These are phyloP conservation scores for Drosophila nigricruria DNA, from an alignment of 2,888 invertebrate species.

Conservation along the genomic window DNA sequence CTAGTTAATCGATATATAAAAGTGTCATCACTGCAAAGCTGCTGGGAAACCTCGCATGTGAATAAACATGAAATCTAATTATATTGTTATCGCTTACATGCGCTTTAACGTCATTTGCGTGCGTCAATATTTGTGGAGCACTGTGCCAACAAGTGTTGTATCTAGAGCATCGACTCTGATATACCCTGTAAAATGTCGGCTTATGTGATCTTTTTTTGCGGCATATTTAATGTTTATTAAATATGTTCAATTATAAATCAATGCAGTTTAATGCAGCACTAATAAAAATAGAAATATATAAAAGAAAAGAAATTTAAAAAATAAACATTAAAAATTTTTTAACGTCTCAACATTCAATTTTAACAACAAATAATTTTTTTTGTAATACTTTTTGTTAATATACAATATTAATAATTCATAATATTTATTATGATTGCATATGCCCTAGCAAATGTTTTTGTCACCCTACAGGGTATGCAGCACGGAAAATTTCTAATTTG, in stretches of 20 bases:
- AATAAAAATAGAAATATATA: too few relatives aligned
- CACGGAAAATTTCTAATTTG: slow-evolving; percentile 40
- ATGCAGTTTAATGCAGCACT: neutral
- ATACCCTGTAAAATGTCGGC: neutral
- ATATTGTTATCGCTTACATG: slow-evolving; percentile 5
- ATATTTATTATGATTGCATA: neutral
- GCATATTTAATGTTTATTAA: neutral
- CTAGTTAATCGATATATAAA: neutral
- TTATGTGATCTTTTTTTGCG: neutral
- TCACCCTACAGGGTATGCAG: slow-evolving; percentile 19
- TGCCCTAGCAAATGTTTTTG: neutral
- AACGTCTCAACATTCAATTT: too few relatives aligned
- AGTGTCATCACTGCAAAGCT: neutral
- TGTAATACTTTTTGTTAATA: too few relatives aligned
- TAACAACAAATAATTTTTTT: too few relatives aligned
- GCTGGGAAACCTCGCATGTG: neutral
- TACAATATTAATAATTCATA: too few relatives aligned
- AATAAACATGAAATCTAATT: neutral
- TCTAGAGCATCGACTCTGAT: neutral
- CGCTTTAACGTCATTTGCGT: neutral
- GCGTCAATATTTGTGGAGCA: neutral
- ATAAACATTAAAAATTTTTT: too few relatives aligned
- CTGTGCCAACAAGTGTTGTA: slow-evolving; percentile 1
- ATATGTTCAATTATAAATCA: neutral
- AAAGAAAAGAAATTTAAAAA: too few relatives aligned